Percentiles rank a stretch among this genome's conserved stretches.
Conservation (phyloP, 2,888 invertebrate species). For the Agriopis leucophaearia region DNA sequence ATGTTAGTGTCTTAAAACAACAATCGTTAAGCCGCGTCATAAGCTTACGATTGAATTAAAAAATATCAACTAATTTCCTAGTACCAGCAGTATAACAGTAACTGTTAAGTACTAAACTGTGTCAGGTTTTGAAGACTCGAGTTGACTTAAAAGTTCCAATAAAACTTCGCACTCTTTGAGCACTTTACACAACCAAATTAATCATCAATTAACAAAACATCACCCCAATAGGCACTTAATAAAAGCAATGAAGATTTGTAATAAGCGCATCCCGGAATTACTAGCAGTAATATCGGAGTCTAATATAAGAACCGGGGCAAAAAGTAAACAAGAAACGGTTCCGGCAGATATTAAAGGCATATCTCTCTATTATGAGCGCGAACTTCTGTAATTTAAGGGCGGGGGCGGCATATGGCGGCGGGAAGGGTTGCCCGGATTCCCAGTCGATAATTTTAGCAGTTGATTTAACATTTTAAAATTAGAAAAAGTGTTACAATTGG, state of each 20-base stretch:
- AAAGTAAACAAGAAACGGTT: conserved; percentile 82
- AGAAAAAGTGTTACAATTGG: neutral
- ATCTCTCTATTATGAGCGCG: conserved; percentile 86
- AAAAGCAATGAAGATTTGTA: conserved; percentile 43
- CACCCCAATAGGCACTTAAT: conserved; percentile 39
- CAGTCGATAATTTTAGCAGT: conserved; percentile 26
- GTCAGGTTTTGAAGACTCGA: neutral
- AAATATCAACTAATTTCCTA: neutral
- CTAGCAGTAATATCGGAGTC: conserved; percentile 60
- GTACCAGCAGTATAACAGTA: too few relatives aligned
- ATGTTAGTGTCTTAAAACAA: too few relatives aligned
- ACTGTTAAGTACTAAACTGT: too few relatives aligned
- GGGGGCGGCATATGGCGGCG: conserved; percentile 80
- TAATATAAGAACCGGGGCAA: conserved; percentile 81
- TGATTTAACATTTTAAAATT: conserved; percentile 49
- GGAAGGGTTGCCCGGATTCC: conserved; percentile 66
- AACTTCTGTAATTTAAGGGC: conserved; percentile 86
- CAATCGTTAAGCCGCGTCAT: too few relatives aligned
- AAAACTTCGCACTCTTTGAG: neutral
- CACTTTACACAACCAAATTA: conserved; percentile 8
- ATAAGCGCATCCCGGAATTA: conserved; percentile 49
- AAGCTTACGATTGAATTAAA: too few relatives aligned
- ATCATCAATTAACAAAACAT: conserved; percentile 34
- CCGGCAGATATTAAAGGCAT: conserved; percentile 86
- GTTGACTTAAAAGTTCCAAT: neutral